Evolutionary conservation across 2,113 vertebrate species (phyloP).

Genomic region (Cygnus atratus): DNA sequence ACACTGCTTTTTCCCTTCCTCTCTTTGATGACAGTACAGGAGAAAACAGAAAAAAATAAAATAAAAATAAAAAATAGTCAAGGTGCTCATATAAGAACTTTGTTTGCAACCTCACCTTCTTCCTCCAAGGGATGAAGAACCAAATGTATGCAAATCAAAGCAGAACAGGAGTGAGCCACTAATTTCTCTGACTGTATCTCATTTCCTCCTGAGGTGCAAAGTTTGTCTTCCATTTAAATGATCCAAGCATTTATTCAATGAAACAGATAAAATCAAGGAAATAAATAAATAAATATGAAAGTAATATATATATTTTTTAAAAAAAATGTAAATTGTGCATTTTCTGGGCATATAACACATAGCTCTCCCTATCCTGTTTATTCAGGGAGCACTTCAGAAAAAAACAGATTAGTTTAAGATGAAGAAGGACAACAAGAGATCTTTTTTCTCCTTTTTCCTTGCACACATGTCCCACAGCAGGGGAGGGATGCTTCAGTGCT

Average conservation of each 20-base stretch:
- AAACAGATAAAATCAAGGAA: neutral
- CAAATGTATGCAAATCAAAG: neutral
- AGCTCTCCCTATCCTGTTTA: neutral
- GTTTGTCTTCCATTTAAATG: neutral
- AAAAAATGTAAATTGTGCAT: neutral
- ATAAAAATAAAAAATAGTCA: too few species aligned
- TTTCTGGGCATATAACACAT: fast-evolving
- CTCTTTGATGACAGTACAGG: neutral
- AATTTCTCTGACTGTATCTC: neutral
- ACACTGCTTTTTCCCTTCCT: neutral
- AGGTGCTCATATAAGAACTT: neutral
- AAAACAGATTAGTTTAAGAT: neutral
- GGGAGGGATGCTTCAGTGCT: neutral
- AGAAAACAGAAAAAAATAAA: neutral
- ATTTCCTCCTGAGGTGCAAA: neutral
- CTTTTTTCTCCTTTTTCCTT: neutral
- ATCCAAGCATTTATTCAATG: neutral
- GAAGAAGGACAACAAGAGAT: neutral
- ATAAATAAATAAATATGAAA: neutral
- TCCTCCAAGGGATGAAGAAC: neutral
- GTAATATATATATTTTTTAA: too few species aligned
- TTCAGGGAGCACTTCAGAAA: neutral
- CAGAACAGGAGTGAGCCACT: neutral
- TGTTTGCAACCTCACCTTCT: neutral
- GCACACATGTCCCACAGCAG: neutral